Evolutionary conservation across 1,140 invertebrate species (phyloP).

Genomic region (Bombus ignitus): DNA sequence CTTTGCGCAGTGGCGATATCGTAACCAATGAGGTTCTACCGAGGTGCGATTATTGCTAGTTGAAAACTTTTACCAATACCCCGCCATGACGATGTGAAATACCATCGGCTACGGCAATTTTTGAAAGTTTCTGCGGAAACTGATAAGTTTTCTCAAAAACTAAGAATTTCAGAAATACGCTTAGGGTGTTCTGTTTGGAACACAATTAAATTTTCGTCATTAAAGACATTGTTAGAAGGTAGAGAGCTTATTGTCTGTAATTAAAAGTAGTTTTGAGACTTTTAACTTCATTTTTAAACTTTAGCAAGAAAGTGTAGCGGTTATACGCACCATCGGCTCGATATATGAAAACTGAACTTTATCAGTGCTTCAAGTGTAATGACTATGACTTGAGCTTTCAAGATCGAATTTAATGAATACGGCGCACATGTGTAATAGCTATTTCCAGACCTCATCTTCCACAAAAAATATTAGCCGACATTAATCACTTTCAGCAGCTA

Average conservation of each 20-base stretch:
- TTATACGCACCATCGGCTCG: neutral
- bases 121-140: slow-evolving; percentile 83
- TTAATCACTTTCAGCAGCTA: slow-evolving; percentile 2
- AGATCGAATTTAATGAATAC: neutral
- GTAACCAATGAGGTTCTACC: slow-evolving; percentile 93
- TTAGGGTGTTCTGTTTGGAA: rapidly evolving
- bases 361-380: neutral
- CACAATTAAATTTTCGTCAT: too few relatives aligned
- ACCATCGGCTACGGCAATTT: slow-evolving; percentile 95
- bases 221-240: rapidly evolving
- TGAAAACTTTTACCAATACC: slow-evolving; percentile 97
- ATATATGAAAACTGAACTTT: neutral
- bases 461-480: neutral
- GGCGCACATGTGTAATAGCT: neutral
- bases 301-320: neutral
- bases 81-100: slow-evolving; percentile 95
- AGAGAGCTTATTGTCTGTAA: too few relatives aligned
- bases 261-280: neutral
- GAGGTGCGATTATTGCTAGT: slow-evolving; percentile 95
- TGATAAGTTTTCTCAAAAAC: slow-evolving; percentile 34
- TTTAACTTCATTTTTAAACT: neutral
- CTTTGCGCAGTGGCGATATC: slow-evolving; percentile 91
- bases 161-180: too few relatives aligned
- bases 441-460: neutral
- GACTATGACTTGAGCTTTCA: neutral